Percentiles rank a stretch among this genome's conserved stretches.
Conservation (phyloP, 2,113 vertebrate genomes). For the Scophthalmus maximus region DNA sequence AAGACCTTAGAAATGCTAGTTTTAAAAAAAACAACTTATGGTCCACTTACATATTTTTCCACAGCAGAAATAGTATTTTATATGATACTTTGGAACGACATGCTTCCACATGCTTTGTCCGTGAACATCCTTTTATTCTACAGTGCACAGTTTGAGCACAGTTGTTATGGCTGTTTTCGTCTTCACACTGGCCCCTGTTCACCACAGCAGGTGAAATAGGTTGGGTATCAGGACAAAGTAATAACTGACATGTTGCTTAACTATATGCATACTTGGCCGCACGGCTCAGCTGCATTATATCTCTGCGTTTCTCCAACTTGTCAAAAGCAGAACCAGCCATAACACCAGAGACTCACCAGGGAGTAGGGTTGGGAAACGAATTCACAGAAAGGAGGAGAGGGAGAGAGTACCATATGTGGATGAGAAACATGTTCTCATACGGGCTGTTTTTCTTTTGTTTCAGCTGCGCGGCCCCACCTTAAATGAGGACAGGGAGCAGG, state of each 20-base stretch:
- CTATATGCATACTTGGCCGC: slow-evolving; percentile 54
- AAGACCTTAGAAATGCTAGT: neutral
- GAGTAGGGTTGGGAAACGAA: slow-evolving; percentile 76
- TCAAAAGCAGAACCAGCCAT: slow-evolving; percentile 91
- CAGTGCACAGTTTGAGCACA: neutral
- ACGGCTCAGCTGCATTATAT: slow-evolving; percentile 89
- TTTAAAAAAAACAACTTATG: neutral
- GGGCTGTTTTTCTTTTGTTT: slow-evolving; percentile 82
- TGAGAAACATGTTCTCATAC: slow-evolving; percentile 80
- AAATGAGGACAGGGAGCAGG: slow-evolving; percentile 77
- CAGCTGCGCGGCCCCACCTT: slow-evolving; percentile 81
- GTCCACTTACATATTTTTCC: neutral
- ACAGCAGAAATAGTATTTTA: neutral
- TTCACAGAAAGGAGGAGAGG: slow-evolving; percentile 68
- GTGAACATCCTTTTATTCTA: neutral
- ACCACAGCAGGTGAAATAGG: slow-evolving; percentile 56
- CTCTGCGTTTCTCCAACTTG: slow-evolving; percentile 90
- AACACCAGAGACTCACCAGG: slow-evolving; percentile 73
- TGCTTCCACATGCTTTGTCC: neutral
- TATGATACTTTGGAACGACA: slow-evolving; percentile 13
- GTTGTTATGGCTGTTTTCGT: slow-evolving; percentile 41
- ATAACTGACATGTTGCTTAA: slow-evolving; percentile 63
- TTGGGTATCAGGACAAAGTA: slow-evolving; percentile 45
- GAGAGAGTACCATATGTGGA: slow-evolving; percentile 79
- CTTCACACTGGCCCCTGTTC: slow-evolving; percentile 8